Conservation (phyloP, 2,888 invertebrate species). For the Perdita meconis region DNA sequence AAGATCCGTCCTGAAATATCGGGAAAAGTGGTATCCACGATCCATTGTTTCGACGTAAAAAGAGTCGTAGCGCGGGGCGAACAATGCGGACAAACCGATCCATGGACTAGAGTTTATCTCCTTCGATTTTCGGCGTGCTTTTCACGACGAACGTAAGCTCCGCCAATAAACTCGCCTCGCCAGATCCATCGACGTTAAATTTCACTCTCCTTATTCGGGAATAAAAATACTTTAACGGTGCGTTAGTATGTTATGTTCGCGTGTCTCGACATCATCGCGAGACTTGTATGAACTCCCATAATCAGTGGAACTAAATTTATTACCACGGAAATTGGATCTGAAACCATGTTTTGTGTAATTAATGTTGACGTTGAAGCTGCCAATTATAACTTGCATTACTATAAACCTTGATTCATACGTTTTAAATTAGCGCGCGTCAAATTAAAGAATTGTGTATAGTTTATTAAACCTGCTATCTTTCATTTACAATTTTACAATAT, state of each 20-base stretch:
- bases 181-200: slow-evolving; percentile 45
- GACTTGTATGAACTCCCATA: background rate
- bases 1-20: slow-evolving; percentile 66
- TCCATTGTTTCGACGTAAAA: slow-evolving; percentile 71
- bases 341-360: too few species aligned
- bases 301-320: background rate
- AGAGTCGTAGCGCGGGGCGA: slow-evolving; percentile 37
- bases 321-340: background rate
- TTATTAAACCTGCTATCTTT: too few species aligned
- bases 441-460: too few species aligned
- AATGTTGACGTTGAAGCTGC: too few species aligned
- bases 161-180: slow-evolving; percentile 36
- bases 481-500: too few species aligned
- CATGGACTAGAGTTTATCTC: slow-evolving; percentile 52
- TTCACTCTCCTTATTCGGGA: slow-evolving; percentile 23
- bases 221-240: slow-evolving; percentile 20
- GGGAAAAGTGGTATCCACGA: slow-evolving; percentile 58
- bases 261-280: background rate
- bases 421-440: too few species aligned
- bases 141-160: slow-evolving; percentile 42
- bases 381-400: too few species aligned
- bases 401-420: too few species aligned
- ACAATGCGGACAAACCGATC: slow-evolving; percentile 49
- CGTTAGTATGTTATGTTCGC: background rate
- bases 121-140: slow-evolving; percentile 48